Evolutionary conservation across 2,113 vertebrate genomes (phyloP).

Genomic region (Myrmecobius fasciatus): DNA sequence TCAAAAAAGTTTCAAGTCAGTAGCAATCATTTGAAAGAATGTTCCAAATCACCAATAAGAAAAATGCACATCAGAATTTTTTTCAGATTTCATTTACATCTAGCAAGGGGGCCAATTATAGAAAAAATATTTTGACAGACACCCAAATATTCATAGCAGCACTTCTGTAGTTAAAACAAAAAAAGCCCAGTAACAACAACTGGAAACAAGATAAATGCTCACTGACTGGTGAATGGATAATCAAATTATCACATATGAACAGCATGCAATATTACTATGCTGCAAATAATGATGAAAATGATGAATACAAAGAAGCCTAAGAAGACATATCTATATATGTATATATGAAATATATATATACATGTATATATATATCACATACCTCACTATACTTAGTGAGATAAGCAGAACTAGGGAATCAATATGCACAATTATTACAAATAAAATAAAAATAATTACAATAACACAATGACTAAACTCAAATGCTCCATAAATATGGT

Average conservation of each 20-base stretch:
- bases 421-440: not conserved
- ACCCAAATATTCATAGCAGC: not conserved
- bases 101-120: not conserved
- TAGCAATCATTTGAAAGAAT: not conserved
- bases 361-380: too few species aligned
- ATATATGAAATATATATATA: too few species aligned
- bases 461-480: not conserved
- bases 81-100: not conserved
- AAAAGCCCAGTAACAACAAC: not conserved
- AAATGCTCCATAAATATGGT: not conserved
- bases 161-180: not conserved
- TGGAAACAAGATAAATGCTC: not conserved
- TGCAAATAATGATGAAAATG: not conserved
- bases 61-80: not conserved
- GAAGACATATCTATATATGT: too few species aligned
- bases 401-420: not conserved
- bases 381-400: not conserved
- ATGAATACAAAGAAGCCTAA: not conserved
- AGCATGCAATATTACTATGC: not conserved
- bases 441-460: not conserved
- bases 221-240: not conserved
- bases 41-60: not conserved
- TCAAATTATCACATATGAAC: not conserved
- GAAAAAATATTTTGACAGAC: not conserved
- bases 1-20: not conserved